Conservation (phyloP, 2,113 vertebrate genomes). For the Baryphthengus martii region DNA sequence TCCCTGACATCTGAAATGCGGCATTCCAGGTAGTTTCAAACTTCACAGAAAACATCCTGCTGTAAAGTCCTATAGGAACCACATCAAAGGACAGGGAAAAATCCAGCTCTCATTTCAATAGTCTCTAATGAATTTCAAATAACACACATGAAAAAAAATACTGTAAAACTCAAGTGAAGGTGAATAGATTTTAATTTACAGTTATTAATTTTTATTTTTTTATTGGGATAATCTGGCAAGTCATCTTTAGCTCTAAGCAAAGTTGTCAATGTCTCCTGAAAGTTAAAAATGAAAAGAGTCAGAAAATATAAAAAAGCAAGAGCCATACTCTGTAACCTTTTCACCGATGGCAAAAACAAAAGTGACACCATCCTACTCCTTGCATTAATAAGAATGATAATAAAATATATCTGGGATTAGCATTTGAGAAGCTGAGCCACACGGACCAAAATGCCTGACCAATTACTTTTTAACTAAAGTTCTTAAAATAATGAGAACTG, state of each 20-base stretch:
- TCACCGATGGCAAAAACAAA: background rate
- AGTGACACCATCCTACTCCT: background rate
- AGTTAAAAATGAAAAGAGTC: background rate
- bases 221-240: background rate
- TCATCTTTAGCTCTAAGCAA: background rate
- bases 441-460: background rate
- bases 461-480: background rate
- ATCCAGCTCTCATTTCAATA: background rate
- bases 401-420: background rate
- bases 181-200: background rate
- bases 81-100: background rate
- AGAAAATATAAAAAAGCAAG: background rate
- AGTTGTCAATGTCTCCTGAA: background rate
- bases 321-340: background rate
- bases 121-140: background rate
- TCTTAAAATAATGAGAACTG: constrained; percentile 11
- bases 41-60: background rate
- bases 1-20: background rate
- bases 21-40: background rate
- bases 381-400: background rate
- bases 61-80: background rate
- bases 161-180: background rate
- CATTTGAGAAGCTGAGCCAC: background rate
- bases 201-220: background rate
- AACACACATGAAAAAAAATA: background rate